A percentile compares a stretch with the other conserved stretches of the same genome.
These are phyloP conservation scores for Hippocampus mohnikei DNA, from an alignment of 2,113 vertebrate species.

Conservation along the genomic window DNA sequence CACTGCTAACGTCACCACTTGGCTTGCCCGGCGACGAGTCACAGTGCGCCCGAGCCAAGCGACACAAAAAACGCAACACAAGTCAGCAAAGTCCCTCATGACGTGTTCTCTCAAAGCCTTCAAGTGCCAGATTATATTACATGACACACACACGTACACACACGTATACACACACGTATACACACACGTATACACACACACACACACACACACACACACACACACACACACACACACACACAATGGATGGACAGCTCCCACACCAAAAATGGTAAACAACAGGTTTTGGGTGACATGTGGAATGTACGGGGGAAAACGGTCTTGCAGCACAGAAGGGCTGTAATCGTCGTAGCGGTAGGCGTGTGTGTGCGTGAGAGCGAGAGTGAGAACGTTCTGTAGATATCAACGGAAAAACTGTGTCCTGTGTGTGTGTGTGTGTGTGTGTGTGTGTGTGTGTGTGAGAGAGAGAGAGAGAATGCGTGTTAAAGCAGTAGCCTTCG, in stretches of 20 bases:
- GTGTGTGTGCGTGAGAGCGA: not conserved
- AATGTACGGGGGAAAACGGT: slow-evolving; percentile 57
- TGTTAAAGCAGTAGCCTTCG: slow-evolving; percentile 35
- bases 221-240: slow-evolving; percentile 13
- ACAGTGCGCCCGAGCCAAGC: slow-evolving; percentile 6
- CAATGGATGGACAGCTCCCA: slow-evolving; percentile 51
- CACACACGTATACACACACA: slow-evolving; percentile 19
- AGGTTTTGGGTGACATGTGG: slow-evolving; percentile 59
- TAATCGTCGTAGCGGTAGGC: not conserved
- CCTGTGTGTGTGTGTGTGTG: not conserved
- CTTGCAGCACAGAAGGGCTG: slow-evolving; percentile 49
- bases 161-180: slow-evolving; percentile 22
- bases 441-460: not conserved
- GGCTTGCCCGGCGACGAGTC: slow-evolving; percentile 49
- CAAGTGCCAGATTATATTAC: slow-evolving; percentile 42
- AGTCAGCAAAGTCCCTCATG: slow-evolving; percentile 26
- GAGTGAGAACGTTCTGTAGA: not conserved
- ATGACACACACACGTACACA: slow-evolving; percentile 30
- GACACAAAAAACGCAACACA: slow-evolving; percentile 26
- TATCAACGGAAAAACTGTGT: too few relatives aligned
- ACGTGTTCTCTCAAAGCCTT: slow-evolving; percentile 41
- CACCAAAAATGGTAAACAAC: slow-evolving; percentile 53
- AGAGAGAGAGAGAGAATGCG: slow-evolving; percentile 13
- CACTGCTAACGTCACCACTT: slow-evolving; percentile 33
- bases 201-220: slow-evolving; percentile 23